Evolutionary conservation across 2,888 invertebrate genomes (phyloP), one percentile per base, ranked within the genome.

Genomic region (Frankliniella intonsa): DNA sequence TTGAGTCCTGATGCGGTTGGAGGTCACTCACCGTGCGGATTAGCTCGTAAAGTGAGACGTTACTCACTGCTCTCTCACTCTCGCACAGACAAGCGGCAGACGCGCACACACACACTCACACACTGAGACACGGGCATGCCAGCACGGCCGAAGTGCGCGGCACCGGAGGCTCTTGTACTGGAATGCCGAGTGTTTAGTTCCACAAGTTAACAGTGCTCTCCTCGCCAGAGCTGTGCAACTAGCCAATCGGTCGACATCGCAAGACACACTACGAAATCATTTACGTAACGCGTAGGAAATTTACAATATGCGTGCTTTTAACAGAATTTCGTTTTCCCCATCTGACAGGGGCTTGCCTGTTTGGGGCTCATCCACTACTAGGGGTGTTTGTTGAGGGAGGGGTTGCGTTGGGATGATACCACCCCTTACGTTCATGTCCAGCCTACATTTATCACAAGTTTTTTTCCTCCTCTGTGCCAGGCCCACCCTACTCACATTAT

Each of bases 1-100:
- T 76, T 76, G 69, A 76, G 69, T 22, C 22, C 55, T 55, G 55
- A 5, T 19, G 38, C 38, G 38, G 38, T 38, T 38, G 69, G 69
- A 25, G 69, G 69, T 76, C 69, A 76, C 69, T 76, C 69, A 76
- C 69, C 69, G 69, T 25, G 69, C 25, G 69, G 69, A 76, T 76
- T 25, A 76, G 69, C 69, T 76, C 69, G 69, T 76, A 76, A 76
- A 76, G 69, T 76, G 69, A 76, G 69, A 76, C 69, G 69, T 76
- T 76, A 76, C 69, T 62, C 62, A 62, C 62, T n/a, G 62, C 17
- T 14, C 55, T 55, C 55, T 55, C 55, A 55, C 55, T 55, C 55
- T 19, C 55, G 14, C 55, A 55, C 55, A 55, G 17, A 14, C 55
- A 55, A 38, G 38, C 38, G 38, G 38, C 38, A 38, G 38, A 38